These are phyloP conservation scores for Drosophila sordidula DNA, from an alignment of 2,888 invertebrate genomes.

Conservation along the genomic window DNA sequence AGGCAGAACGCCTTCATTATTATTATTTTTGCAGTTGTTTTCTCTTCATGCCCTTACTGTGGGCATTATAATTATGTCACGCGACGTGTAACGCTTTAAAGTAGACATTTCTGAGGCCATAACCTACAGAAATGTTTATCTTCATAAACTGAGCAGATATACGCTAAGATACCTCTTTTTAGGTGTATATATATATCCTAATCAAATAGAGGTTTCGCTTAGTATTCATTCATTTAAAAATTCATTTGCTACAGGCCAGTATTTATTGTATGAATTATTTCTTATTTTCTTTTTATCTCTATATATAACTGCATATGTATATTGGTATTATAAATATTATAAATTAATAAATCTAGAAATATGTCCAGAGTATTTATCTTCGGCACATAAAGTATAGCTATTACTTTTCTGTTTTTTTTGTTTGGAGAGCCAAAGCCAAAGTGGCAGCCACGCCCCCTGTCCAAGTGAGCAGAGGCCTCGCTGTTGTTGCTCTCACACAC, in stretches of 20 bases:
- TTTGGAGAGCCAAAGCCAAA: slow-evolving; percentile 35
- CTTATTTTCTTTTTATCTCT: too few species aligned
- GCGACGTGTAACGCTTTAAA: slow-evolving; percentile 17
- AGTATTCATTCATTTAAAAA: too few species aligned
- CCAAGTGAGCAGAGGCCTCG: slow-evolving; percentile 35
- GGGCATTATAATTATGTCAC: slow-evolving; percentile 26
- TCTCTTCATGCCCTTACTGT: slow-evolving; percentile 17
- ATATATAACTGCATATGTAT: too few species aligned
- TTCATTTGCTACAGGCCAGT: too few species aligned
- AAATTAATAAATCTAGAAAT: too few species aligned
- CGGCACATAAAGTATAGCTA: neutral
- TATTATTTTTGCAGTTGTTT: slow-evolving; percentile 53
- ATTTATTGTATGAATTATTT: too few species aligned
- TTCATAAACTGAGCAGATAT: neutral
- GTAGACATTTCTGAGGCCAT: slow-evolving; percentile 1
- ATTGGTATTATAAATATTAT: too few species aligned
- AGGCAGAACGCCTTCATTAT: slow-evolving; percentile 83
- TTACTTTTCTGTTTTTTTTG: neutral
- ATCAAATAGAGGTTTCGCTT: too few species aligned
- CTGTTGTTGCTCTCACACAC: slow-evolving; percentile 9
- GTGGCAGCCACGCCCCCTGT: slow-evolving; percentile 44
- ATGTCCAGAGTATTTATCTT: neutral
- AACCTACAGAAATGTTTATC: slow-evolving; percentile 2
- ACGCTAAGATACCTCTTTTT: too few species aligned
- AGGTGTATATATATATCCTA: too few species aligned